phyloP scores from a whole-genome alignment of 2,888 invertebrate species.

The Boloria euphrosyne region DNA sequence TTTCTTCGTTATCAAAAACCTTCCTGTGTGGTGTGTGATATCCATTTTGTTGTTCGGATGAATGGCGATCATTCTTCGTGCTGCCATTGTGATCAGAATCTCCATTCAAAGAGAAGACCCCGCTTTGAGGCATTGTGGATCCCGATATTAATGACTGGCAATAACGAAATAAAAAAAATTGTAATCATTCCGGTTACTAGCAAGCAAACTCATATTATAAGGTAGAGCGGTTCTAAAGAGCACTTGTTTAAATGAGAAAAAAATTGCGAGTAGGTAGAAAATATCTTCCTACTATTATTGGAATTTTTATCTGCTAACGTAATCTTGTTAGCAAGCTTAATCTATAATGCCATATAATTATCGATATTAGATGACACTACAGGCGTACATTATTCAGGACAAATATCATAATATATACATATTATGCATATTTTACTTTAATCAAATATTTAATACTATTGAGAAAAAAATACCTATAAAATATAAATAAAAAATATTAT shows the following conservation, averaged over 20 bases:
- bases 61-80: slow-evolving; percentile 41
- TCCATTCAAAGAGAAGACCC: slow-evolving; percentile 24
- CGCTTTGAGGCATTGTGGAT: slow-evolving; percentile 32
- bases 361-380: too few species aligned
- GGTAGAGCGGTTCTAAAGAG: not conserved
- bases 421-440: too few species aligned
- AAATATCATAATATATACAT: too few species aligned
- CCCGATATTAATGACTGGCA: slow-evolving; percentile 33
- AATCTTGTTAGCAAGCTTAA: too few species aligned
- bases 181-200: slow-evolving; percentile 2
- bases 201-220: not conserved
- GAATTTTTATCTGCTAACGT: too few species aligned
- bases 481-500: too few species aligned
- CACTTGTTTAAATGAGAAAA: too few species aligned
- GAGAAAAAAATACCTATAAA: too few species aligned
- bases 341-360: too few species aligned
- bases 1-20: slow-evolving; percentile 51
- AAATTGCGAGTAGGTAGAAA: not conserved
- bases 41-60: slow-evolving; percentile 45
- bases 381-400: too few species aligned
- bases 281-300: not conserved
- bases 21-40: slow-evolving; percentile 58
- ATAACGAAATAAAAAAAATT: slow-evolving; percentile 34
- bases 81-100: slow-evolving; percentile 47
- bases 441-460: too few species aligned